Conservation (phyloP, 2,797 vertebrate genomes). For the Pterois miles region DNA sequence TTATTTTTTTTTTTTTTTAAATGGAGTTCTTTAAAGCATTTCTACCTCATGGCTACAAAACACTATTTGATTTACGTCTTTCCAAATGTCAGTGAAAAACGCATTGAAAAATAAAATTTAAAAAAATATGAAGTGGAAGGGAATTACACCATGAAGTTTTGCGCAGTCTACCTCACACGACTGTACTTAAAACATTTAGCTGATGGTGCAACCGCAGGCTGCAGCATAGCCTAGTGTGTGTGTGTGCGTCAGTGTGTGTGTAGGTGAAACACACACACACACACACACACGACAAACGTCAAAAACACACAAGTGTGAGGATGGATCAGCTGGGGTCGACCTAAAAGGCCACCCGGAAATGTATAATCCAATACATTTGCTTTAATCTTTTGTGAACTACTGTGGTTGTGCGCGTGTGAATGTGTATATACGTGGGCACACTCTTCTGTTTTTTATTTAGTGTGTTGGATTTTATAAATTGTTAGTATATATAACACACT, state of each 20-base stretch:
- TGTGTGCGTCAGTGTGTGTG: conserved; percentile 24
- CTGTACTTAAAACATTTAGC: conserved; percentile 91
- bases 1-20: conserved; percentile 35
- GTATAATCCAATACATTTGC: conserved; percentile 84
- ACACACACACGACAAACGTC: conserved; percentile 67
- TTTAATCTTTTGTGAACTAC: conserved; percentile 84
- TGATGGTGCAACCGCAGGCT: conserved; percentile 81
- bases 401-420: conserved; percentile 82
- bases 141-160: conserved; percentile 86
- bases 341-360: conserved; percentile 81
- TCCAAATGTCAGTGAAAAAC: conserved; percentile 86
- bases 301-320: conserved; percentile 81
- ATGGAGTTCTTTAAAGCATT: conserved; percentile 90
- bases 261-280: conserved; percentile 48
- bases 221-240: conserved; percentile 81
- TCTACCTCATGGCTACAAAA: conserved; percentile 97
- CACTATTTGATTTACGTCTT: conserved; percentile 90
- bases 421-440: conserved; percentile 83
- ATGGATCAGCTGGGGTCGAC: conserved; percentile 82
- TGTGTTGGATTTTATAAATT: conserved; percentile 84
- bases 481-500: conserved; percentile 84
- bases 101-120: neutral
- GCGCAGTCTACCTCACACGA: conserved; percentile 97
- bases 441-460: conserved; percentile 72
- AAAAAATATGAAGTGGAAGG: conserved; percentile 1